Percentiles rank a stretch among this genome's conserved stretches.
Conservation (phyloP, 2,797 vertebrate genomes). For the Scleropages formosus region DNA sequence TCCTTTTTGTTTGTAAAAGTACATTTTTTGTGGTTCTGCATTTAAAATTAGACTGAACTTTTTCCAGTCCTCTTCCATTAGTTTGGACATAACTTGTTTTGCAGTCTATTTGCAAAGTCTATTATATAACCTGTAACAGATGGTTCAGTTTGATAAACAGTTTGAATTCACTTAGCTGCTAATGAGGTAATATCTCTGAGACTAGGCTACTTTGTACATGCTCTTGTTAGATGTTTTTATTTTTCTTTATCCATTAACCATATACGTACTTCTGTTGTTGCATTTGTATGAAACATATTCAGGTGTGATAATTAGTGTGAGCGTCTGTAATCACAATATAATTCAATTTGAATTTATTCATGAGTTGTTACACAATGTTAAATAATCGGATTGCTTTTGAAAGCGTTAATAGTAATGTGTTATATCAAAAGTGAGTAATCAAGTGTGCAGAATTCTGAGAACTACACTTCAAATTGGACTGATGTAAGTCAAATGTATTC, state of each 20-base stretch:
- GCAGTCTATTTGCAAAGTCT: slow-evolving; percentile 5
- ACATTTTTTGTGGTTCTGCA: not conserved
- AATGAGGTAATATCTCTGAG: not conserved
- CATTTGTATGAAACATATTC: not conserved
- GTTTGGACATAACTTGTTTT: not conserved
- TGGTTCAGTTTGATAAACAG: not conserved
- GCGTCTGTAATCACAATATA: not conserved
- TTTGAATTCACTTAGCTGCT: slow-evolving; percentile 23
- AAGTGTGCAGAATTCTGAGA: not conserved
- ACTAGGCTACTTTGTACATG: not conserved
- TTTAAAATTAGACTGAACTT: not conserved
- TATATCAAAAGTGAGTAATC: not conserved
- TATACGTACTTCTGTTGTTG: not conserved
- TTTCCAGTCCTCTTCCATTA: not conserved
- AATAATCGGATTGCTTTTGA: not conserved
- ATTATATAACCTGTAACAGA: slow-evolving; percentile 14
- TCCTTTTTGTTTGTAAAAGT: not conserved
- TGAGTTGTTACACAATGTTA: not conserved
- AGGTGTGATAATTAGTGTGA: not conserved
- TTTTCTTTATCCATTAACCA: not conserved
- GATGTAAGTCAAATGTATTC: too few relatives aligned
- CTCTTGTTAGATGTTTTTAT: not conserved
- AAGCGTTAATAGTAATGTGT: not conserved
- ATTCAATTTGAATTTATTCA: not conserved
- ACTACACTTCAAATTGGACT: too few relatives aligned